phyloP scores from a whole-genome alignment of 2,797 vertebrate genomes.

The Rousettus madagascariensis region DNA sequence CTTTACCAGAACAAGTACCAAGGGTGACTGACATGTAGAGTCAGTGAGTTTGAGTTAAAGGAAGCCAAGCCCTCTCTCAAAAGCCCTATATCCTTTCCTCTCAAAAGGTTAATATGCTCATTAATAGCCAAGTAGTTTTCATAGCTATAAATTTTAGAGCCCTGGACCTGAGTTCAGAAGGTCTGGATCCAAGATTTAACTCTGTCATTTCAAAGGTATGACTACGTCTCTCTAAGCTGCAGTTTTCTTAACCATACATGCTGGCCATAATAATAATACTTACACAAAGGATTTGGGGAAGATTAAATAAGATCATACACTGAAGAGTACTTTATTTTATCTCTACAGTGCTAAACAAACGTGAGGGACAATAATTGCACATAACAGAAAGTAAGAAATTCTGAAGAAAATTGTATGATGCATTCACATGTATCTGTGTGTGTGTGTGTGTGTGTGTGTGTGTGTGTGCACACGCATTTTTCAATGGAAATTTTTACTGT shows the following conservation, averaged over 20 bases:
- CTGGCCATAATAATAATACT: neutral
- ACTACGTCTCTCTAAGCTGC: neutral
- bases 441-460: neutral
- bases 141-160: neutral
- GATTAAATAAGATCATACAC: neutral
- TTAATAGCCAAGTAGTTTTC: neutral
- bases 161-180: neutral
- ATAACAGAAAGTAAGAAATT: neutral
- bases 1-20: neutral
- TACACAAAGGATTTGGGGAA: neutral
- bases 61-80: neutral
- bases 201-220: neutral
- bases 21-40: neutral
- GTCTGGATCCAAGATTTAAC: neutral
- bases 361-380: neutral
- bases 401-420: neutral
- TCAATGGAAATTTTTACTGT: conserved; percentile 1
- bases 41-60: neutral
- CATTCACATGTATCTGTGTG: neutral
- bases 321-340: neutral
- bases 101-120: neutral
- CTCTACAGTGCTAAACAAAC: neutral
- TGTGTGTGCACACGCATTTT: neutral
- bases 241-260: neutral
- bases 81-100: neutral